These are phyloP conservation scores for Trachelus tabidus DNA, from an alignment of 2,888 invertebrate species.

Conservation along the genomic window DNA sequence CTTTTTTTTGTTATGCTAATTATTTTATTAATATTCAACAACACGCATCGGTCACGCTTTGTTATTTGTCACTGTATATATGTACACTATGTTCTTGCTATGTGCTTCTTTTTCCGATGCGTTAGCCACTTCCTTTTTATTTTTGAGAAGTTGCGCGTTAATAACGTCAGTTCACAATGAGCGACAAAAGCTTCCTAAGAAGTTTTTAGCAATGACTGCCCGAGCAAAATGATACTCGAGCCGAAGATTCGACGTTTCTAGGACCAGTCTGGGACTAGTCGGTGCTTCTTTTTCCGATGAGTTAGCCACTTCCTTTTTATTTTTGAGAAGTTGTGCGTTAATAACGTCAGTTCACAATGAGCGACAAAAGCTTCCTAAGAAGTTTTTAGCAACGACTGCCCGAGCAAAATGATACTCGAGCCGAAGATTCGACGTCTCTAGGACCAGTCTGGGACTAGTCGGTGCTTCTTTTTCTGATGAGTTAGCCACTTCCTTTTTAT, in stretches of 20 bases:
- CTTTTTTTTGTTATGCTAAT: too few relatives aligned
- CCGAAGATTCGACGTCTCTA: conserved; percentile 32
- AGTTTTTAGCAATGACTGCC: not conserved
- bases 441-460: conserved; percentile 8
- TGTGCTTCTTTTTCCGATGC: too few relatives aligned
- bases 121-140: too few relatives aligned
- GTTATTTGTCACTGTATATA: too few relatives aligned
- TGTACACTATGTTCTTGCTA: too few relatives aligned
- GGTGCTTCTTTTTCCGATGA: not conserved
- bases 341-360: not conserved
- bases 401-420: conserved; percentile 15
- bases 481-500: too few relatives aligned
- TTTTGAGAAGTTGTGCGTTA: not conserved
- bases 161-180: not conserved
- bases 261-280: conserved; percentile 8
- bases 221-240: conserved; percentile 15
- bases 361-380: not conserved
- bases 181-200: not conserved
- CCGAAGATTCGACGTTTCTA: conserved; percentile 32
- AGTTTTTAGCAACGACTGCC: not conserved
- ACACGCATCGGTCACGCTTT: too few relatives aligned
- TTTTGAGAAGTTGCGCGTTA: too few relatives aligned
- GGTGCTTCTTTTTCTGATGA: not conserved
- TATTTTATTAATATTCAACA: too few relatives aligned
- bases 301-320: too few relatives aligned